Conservation (phyloP, 2,113 vertebrate genomes). For the Tupaia tana region DNA sequence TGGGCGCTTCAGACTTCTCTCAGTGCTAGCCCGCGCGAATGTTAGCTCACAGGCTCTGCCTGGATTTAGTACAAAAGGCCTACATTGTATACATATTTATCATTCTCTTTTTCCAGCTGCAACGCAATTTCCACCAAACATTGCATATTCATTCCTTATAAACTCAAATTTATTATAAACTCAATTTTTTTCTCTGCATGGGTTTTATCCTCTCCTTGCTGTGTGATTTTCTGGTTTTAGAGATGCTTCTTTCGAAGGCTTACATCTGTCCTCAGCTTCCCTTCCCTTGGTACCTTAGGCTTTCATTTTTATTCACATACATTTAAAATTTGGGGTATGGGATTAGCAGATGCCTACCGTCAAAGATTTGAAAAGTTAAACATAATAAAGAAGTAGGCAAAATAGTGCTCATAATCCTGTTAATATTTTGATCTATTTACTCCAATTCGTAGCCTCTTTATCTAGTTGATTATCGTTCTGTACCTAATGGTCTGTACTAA, state of each 20-base stretch:
- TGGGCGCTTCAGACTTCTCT: not conserved
- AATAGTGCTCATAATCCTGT: not conserved
- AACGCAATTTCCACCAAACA: conserved; percentile 57
- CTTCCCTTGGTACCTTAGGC: not conserved
- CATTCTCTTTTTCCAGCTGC: conserved; percentile 15
- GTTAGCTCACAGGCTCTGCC: not conserved
- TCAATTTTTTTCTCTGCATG: conserved; percentile 35
- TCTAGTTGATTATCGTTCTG: conserved; percentile 58
- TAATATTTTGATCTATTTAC: conserved; percentile 59
- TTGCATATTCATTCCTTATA: conserved; percentile 64
- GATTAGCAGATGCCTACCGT: conserved; percentile 66
- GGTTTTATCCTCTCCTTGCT: conserved; percentile 4
- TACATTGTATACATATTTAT: conserved; percentile 67
- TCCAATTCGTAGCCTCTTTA: conserved; percentile 16
- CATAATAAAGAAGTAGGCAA: conserved; percentile 50
- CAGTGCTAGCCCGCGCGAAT: too few relatives aligned
- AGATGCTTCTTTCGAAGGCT: not conserved
- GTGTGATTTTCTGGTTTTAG: not conserved
- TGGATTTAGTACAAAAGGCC: conserved; percentile 65
- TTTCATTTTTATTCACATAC: not conserved
- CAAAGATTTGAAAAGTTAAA: conserved; percentile 41
- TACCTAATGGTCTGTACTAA: conserved; percentile 2
- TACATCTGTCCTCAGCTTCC: not conserved
- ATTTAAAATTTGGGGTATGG: not conserved
- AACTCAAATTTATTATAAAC: conserved; percentile 53